Percentiles rank a stretch among this genome's conserved stretches.
phyloP scores from a whole-genome alignment of 1,140 invertebrate species.

The Ips nitidus region DNA sequence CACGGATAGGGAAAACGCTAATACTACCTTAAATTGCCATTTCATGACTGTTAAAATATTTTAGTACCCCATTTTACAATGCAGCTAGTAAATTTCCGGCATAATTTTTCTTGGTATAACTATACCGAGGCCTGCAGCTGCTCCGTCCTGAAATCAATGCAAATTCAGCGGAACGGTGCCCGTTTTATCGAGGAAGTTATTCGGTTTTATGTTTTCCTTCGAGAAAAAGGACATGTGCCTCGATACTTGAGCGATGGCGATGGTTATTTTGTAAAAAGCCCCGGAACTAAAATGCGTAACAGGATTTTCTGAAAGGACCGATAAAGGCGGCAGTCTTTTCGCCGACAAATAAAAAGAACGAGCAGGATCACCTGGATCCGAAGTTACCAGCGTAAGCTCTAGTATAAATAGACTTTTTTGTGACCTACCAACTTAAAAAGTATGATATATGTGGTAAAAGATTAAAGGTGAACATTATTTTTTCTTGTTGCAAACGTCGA shows the following conservation, averaged over 20 bases:
- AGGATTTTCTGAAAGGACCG: conserved; percentile 35
- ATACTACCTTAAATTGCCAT: too few species aligned
- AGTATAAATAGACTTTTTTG: neutral
- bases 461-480: too few species aligned
- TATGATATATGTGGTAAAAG: too few species aligned
- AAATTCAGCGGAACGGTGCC: conserved; percentile 36
- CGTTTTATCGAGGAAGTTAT: conserved; percentile 38
- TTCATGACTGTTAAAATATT: too few species aligned
- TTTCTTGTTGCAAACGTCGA: too few species aligned
- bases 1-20: too few species aligned
- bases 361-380: conserved; percentile 30
- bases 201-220: conserved; percentile 40
- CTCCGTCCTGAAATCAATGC: conserved; percentile 35
- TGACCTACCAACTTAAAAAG: too few species aligned
- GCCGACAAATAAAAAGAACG: conserved; percentile 13
- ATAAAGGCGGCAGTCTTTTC: conserved; percentile 31
- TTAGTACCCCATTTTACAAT: too few species aligned
- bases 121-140: conserved; percentile 12
- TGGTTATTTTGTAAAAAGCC: conserved; percentile 31
- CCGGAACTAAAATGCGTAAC: conserved; percentile 37
- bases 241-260: conserved; percentile 35
- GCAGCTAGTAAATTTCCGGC: conserved; percentile 11
- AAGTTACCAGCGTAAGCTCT: neutral
- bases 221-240: conserved; percentile 37
- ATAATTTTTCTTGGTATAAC: conserved; percentile 5